Evolutionary conservation across 2,797 vertebrate genomes (phyloP), one percentile per base, ranked within the genome.

Genomic region (Aulostomus chinensis): DNA sequence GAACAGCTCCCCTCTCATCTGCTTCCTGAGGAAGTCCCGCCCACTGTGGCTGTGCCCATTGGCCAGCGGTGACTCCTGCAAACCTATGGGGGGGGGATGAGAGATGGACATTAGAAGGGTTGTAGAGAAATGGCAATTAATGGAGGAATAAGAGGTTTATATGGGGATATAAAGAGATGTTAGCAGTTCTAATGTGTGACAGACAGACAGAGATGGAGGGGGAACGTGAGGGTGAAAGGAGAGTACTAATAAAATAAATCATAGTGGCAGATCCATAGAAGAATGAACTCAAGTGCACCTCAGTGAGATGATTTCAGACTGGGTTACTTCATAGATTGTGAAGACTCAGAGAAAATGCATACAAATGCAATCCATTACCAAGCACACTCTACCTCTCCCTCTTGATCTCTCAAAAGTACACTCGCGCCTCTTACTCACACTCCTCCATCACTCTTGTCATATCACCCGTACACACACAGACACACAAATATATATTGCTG

Each of bases 1-100:
- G 86, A 99, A 99, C 61, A 99, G 92, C 78, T 99, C 96, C 78
- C 96, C 96, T 82, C 96, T 88, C 96, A 99, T 97, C 91, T 99
- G 97, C 87, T 99, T 99, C 86, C 97, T 93, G 71, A 99, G 94
- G 87, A 98, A 98, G 86, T 99, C 97, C 92, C 97, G 93, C 82
- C 96, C 95, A 0, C 94, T 91, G 53, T 97, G 94, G 11, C 93
- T 91, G 53, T 99, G 96, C 59, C 96, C 96, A 1, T 98, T 99
- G 16, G 93, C 91, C 91, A 99, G 91, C 0, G 96, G 94, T 65
- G 96, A 95, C 55, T 99, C 97, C 85, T 95, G 96, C 82, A 96
- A 88, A 78, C 91, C 97, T 99, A 84, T 58, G 73, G 4, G 16
- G 46, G 69, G 13, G 37, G 17, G 31, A 31, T 20, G 25, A 54